Evolutionary conservation across 2,113 vertebrate species (phyloP).

Genomic region (Hippocampus barbouri): DNA sequence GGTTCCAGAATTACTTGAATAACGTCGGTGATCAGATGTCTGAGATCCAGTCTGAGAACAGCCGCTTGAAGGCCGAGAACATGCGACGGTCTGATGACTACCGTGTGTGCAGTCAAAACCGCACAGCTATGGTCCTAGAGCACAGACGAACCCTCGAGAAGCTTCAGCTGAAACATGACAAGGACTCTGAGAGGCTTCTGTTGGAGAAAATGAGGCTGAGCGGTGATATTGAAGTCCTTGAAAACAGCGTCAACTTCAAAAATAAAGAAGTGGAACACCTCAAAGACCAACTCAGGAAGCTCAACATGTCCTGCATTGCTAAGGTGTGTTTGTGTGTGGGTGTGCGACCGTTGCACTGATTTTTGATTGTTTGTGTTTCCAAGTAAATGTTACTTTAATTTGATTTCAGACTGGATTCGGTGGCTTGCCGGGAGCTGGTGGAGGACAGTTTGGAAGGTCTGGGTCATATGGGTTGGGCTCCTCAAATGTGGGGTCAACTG

Average conservation of each 20-base stretch:
- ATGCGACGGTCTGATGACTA: conserved; percentile 38
- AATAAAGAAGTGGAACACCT: conserved; percentile 41
- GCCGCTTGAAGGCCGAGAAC: conserved; percentile 58
- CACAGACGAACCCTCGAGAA: conserved; percentile 44
- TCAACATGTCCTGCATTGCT: conserved; percentile 53
- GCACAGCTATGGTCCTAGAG: conserved; percentile 30
- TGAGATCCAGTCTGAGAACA: conserved; percentile 51
- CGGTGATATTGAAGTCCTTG: conserved; percentile 26
- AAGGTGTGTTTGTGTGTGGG: conserved; percentile 37
- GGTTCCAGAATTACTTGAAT: conserved; percentile 61
- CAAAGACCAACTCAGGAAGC: conserved; percentile 28
- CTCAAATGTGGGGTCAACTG: conserved; percentile 8
- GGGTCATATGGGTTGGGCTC: conserved; percentile 9
- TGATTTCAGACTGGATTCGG: conserved; percentile 18
- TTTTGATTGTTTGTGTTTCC: neutral
- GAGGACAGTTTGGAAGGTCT: conserved; percentile 3
- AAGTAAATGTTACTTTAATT: conserved; percentile 6
- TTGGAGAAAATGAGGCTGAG: conserved; percentile 45
- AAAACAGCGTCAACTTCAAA: conserved; percentile 37
- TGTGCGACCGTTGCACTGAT: neutral
- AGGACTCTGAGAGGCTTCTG: conserved; percentile 57
- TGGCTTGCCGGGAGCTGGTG: neutral
- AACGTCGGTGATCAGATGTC: conserved; percentile 49
- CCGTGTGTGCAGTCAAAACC: conserved; percentile 57
- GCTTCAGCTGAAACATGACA: conserved; percentile 52